phyloP scores from a whole-genome alignment of 2,888 invertebrate species.

The Parnassius smintheus region DNA sequence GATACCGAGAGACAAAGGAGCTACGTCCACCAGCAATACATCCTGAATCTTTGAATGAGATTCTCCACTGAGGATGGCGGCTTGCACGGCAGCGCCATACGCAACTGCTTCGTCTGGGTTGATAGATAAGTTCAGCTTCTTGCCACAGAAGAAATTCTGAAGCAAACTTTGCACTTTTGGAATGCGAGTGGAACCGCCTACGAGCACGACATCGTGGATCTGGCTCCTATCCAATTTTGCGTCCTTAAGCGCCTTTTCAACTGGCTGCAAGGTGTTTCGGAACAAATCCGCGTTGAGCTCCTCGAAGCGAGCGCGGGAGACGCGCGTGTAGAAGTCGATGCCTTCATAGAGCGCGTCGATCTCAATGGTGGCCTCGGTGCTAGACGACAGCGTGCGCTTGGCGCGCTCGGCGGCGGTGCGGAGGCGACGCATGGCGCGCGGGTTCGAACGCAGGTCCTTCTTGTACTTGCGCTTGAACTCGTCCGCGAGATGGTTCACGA shows the following conservation, averaged over 20 bases:
- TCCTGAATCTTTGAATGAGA: slow-evolving; percentile 88
- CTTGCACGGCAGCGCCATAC: slow-evolving; percentile 88
- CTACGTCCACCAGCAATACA: slow-evolving; percentile 80
- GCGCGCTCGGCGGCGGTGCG: slow-evolving; percentile 89
- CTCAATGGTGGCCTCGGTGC: slow-evolving; percentile 87
- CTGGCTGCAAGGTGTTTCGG: slow-evolving; percentile 87
- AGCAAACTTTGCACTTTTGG: slow-evolving; percentile 89
- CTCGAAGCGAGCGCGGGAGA: slow-evolving; percentile 88
- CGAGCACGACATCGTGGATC: slow-evolving; percentile 90
- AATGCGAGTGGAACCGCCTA: slow-evolving; percentile 90
- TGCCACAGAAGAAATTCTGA: slow-evolving; percentile 88
- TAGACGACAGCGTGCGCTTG: slow-evolving; percentile 88
- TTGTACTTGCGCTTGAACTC: not conserved
- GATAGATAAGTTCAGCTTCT: slow-evolving; percentile 86
- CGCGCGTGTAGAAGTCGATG: slow-evolving; percentile 84
- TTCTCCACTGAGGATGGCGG: slow-evolving; percentile 87
- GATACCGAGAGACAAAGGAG: slow-evolving; percentile 85
- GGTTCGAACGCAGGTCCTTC: slow-evolving; percentile 2
- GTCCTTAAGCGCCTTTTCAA: slow-evolving; percentile 88
- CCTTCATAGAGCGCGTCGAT: slow-evolving; percentile 89
- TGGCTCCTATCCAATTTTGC: slow-evolving; percentile 89
- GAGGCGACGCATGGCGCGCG: slow-evolving; percentile 84
- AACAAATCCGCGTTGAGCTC: slow-evolving; percentile 87
- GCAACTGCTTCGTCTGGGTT: slow-evolving; percentile 92
- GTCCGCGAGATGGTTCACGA: slow-evolving; percentile 81